These are phyloP conservation scores for Laupala kohalensis DNA, from an alignment of 1,140 invertebrate species.

Conservation along the genomic window DNA sequence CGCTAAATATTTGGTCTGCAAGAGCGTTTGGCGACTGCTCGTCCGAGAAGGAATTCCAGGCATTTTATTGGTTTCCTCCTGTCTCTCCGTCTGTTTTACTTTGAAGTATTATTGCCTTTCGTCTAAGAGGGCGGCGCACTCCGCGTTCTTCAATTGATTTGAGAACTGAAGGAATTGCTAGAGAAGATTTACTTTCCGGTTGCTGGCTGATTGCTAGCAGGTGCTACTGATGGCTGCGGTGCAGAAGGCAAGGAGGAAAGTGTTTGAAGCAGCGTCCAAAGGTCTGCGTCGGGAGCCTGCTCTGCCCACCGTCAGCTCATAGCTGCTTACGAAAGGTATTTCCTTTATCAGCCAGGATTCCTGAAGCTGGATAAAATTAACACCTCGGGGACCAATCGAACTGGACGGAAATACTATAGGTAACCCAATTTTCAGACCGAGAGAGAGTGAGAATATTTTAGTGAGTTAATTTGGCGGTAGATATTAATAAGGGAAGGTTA, in stretches of 20 bases:
- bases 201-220: not conserved
- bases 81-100: not conserved
- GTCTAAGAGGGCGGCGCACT: not conserved
- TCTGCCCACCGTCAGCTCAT: not conserved
- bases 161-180: not conserved
- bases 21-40: not conserved
- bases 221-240: not conserved
- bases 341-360: too few relatives aligned
- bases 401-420: too few relatives aligned
- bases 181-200: not conserved
- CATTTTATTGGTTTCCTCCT: not conserved
- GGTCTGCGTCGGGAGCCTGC: not conserved
- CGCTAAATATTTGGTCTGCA: not conserved
- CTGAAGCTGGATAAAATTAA: too few relatives aligned
- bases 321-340: too few relatives aligned
- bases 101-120: not conserved
- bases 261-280: not conserved
- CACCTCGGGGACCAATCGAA: too few relatives aligned
- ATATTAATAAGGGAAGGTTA: too few relatives aligned
- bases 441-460: too few relatives aligned
- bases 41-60: not conserved
- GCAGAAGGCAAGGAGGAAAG: too few relatives aligned
- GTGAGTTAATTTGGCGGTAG: too few relatives aligned
- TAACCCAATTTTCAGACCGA: too few relatives aligned
- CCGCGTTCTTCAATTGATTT: not conserved